Evolutionary conservation across 2,797 vertebrate genomes (phyloP), one percentile per base, ranked within the genome.

Genomic region (Glossophaga mutica): DNA sequence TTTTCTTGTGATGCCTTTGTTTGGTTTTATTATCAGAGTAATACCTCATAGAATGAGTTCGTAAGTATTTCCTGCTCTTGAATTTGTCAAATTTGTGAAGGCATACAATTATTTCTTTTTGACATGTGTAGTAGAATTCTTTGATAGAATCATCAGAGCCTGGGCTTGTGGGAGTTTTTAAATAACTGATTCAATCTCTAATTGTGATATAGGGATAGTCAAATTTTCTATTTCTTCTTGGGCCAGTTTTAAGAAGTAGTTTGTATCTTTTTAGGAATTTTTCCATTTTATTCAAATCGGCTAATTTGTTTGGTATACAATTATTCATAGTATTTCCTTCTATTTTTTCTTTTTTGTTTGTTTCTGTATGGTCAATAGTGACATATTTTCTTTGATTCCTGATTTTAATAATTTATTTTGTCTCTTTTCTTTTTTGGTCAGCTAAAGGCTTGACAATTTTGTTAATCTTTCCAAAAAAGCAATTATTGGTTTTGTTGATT

Each of bases 191-290:
- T 59, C 55, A 59, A 59, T 59, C 55, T 59, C 55, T 59, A 59
- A 59, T 59, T 59, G 55, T 59, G 24, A 26, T 59, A 59, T 10
- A 59, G 24, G 55, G 55, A 26, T 59, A 59, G 26, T 59, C 55
- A 59, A 57, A 77, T 92, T 78, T 81, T 92, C 29, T 74, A 7
- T 91, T 74, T 94, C 34, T 83, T 83, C 59, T 87, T 70, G 15
- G 68, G 39, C n/a, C 52, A 82, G 44, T 77, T 26, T 90, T 29
- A 67, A 74, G 42, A 88, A 70, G 26, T 65, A 71, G 14, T 34
- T 59, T 55, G 52, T 83, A 7, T 90, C n/a, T 65, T 87, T 93
- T 82, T 87, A 78, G n/a, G 82, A 78, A 95, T 71, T 77, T 87
- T 76, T 55, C 24, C 22, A 73, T 91, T 90, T 91, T 10, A 67